Percentiles rank a stretch among this genome's conserved stretches.
These are phyloP conservation scores for Eremophila alpestris DNA, from an alignment of 2,797 vertebrate genomes.

Conservation along the genomic window DNA sequence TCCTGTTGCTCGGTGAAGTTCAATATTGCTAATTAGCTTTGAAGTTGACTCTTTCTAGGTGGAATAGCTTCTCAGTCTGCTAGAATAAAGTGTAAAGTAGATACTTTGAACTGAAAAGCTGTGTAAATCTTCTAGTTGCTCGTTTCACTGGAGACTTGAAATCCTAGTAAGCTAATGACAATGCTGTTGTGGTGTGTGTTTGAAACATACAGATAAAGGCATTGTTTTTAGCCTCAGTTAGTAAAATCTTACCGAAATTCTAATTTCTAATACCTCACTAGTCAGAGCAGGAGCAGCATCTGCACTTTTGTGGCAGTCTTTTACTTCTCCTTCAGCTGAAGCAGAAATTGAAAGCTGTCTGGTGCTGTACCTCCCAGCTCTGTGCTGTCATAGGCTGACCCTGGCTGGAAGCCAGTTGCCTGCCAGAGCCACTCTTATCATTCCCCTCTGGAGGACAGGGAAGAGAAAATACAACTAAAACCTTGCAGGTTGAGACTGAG, in stretches of 20 bases:
- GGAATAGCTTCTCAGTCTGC: neutral
- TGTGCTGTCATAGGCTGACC: neutral
- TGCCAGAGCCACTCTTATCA: rapidly evolving
- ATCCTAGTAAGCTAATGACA: neutral
- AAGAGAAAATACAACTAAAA: neutral
- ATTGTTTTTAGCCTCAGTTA: neutral
- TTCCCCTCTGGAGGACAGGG: neutral
- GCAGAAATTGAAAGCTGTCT: neutral
- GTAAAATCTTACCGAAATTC: neutral
- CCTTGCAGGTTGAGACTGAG: neutral
- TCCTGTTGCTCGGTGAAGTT: neutral
- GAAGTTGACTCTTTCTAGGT: neutral
- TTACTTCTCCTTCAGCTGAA: neutral
- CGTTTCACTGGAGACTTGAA: neutral
- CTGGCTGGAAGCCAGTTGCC: neutral
- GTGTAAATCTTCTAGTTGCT: neutral
- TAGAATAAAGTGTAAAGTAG: neutral
- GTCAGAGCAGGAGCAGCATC: neutral
- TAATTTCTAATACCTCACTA: neutral
- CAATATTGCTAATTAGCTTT: conserved; percentile 9
- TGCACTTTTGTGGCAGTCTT: neutral
- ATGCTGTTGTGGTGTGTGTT: neutral
- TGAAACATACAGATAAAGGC: neutral
- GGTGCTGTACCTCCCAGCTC: neutral
- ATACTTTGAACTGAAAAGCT: neutral